Conservation (phyloP, 2,888 invertebrate genomes). For the Arenicola marina region DNA sequence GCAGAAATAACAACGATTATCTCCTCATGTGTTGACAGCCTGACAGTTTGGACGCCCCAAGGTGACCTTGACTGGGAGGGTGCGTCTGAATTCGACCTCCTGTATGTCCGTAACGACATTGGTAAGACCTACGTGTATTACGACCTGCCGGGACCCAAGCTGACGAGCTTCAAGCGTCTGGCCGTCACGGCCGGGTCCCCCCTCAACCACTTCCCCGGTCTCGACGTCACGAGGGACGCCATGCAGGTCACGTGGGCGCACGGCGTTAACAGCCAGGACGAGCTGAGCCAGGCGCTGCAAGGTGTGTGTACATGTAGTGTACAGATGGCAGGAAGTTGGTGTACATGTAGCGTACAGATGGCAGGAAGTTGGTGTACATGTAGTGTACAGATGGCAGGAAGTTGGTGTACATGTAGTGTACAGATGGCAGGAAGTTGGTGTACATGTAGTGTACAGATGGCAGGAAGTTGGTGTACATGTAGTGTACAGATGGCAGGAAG, state of each 20-base stretch:
- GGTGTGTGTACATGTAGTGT: too few relatives aligned
- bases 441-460: too few relatives aligned
- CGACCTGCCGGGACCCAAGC: conserved; percentile 31
- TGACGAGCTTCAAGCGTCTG: conserved; percentile 27
- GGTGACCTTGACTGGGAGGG: conserved; percentile 14
- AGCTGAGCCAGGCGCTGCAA: conserved; percentile 69
- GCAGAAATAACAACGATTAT: too few relatives aligned
- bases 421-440: too few relatives aligned
- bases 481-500: too few relatives aligned
- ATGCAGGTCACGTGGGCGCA: conserved; percentile 83
- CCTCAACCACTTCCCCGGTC: conserved; percentile 62
- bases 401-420: too few relatives aligned
- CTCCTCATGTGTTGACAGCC: too few relatives aligned
- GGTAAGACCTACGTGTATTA: conserved; percentile 32
- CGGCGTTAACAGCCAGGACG: conserved; percentile 76
- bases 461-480: too few relatives aligned
- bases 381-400: too few relatives aligned
- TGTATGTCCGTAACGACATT: conserved; percentile 38
- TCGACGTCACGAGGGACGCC: conserved; percentile 66
- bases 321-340: too few relatives aligned
- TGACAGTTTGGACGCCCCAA: conserved; percentile 30
- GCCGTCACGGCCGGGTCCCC: conserved; percentile 38
- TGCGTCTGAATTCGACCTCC: conserved; percentile 27
- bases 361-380: too few relatives aligned
- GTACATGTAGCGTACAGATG: too few relatives aligned